These are phyloP conservation scores for Herpetotheres cachinnans DNA, from an alignment of 2,113 vertebrate species.

Conservation along the genomic window DNA sequence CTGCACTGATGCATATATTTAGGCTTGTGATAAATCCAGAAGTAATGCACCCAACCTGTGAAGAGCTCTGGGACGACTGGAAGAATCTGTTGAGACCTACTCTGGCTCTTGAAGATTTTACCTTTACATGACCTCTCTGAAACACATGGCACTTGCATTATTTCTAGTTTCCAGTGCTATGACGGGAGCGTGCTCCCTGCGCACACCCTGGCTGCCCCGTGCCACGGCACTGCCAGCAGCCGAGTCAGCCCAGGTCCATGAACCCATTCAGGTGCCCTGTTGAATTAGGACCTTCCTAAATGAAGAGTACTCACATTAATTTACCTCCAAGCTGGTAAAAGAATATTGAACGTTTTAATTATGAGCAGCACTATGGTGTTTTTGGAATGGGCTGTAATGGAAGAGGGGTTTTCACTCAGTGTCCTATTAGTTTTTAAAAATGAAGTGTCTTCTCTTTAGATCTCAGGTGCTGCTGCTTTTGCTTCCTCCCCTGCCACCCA, in stretches of 20 bases:
- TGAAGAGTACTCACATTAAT: neutral
- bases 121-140: neutral
- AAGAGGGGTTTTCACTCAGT: neutral
- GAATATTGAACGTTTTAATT: neutral
- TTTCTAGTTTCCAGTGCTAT: neutral
- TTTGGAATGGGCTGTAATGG: neutral
- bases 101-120: neutral
- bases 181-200: neutral
- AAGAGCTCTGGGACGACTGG: neutral
- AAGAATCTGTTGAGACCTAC: neutral
- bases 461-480: neutral
- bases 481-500: neutral
- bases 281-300: neutral
- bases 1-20: fast-evolving
- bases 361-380: fast-evolving
- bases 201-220: fast-evolving
- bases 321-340: neutral
- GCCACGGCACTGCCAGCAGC: neutral
- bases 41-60: neutral
- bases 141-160: neutral
- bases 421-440: neutral
- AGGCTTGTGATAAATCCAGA: neutral
- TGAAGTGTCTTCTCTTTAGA: neutral
- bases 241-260: too few relatives aligned
- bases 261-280: neutral